Base-by-base conservation (phyloP, 2,113 vertebrate genomes). In the Thermophis baileyi region DNA sequence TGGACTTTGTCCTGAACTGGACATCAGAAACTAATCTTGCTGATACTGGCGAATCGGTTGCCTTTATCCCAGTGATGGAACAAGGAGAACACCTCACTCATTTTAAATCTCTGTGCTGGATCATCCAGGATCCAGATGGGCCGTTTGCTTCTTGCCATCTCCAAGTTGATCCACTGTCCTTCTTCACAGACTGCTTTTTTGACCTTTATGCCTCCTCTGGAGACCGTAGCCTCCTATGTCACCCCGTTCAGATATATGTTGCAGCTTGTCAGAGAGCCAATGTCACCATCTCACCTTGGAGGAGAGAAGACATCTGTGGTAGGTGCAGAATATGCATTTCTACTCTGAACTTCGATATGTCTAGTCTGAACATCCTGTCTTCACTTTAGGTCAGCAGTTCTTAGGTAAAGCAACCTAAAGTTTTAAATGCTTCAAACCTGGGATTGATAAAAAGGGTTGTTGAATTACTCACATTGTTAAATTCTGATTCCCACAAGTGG, bases 211-310 rank as follows among this genome's bases (percentile, higher is more conserved):
- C 97, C 25, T 91, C 90, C 81, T 91, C 96, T 0, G 92, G 85
- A 53, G 94, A 91, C 1, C 94, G 91, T 10, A 47, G 63, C 6
- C 53, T 96, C 6, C 87, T 97, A 1, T 98, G 97, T 53, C 93
- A 89, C 24, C 96, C 96, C 40, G 57, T 98, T 57, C 69, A 97
- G 95, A 6, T 93, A 0, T 97, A 97, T 5, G 96, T 94, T 0
- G 90, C 92, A 3, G 94, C 94, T 57, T 98, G 98, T 92, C 97
- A 97, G 91, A 96, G 94, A 22, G 94, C 94, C 14, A 95, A 97
- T 54, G 94, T 95, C 85, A 94, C 3, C 47, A 54, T 97, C 55
- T 95, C 95, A 54, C 93, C 95, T 30, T 98, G 97, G 97, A 96
- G 97, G 91, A 96, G 93, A 6, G 94, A 93, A 30, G 96, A 96